Evolutionary conservation across 1,140 invertebrate genomes (phyloP), one percentile per base, ranked within the genome.

Genomic region (Elymnias hypermnestra): DNA sequence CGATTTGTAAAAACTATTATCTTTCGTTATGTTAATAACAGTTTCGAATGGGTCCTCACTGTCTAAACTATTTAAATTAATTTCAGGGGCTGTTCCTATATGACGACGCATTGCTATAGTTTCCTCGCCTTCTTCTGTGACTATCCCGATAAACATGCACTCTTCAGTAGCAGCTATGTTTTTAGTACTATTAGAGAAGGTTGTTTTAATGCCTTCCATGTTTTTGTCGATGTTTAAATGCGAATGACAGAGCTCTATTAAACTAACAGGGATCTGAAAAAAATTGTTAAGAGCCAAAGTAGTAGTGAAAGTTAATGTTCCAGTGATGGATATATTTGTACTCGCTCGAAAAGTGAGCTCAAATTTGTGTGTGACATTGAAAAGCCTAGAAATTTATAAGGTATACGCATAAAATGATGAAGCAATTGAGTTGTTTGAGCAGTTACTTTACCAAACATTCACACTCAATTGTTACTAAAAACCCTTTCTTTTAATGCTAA

Each of bases 211-310:
- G 5, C 33, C 18, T 23, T 43, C 15, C 7, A 28, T 14, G 9
- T 39, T 19, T 7, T 44, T 35, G 28, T 8, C 15, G 0, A 9
- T 28, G 3, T 35, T 4, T 9, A 8, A 10, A 9, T 36, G 43
- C 15, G 25, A 53, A 19, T 72, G 40, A 47, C 72, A 78, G 4
- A 76, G 37, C 21, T 71, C 61, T 5, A 72, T 63, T 14, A 74
- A 51, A 53, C 66, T 76, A 51, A 38, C 53, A 17, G 72, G 70
- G 50, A 83, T 79, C 78, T 83, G 40, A 40, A 62, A 66, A n/a
- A n/a, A n/a, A n/a, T n/a, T n/a, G n/a, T n/a, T n/a, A n/a, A n/a
- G n/a, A n/a, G n/a, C n/a, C n/a, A n/a, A n/a, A n/a, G n/a, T n/a
- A n/a, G n/a, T n/a, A n/a, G n/a, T n/a, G n/a, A n/a, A n/a, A n/a